Conservation (phyloP, 2,888 invertebrate species). For the Heliconius ismenius region DNA sequence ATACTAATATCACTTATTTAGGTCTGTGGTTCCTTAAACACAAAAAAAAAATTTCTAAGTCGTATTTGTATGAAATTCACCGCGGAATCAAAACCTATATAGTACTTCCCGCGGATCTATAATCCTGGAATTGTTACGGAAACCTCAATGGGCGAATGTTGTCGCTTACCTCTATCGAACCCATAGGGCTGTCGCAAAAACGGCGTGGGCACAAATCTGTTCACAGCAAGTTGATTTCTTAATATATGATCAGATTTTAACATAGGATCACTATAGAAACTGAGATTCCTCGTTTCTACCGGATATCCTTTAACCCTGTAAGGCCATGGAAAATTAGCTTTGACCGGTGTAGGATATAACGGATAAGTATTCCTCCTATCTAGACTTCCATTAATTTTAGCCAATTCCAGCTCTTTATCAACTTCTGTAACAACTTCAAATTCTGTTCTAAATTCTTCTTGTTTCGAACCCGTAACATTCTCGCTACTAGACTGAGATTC, state of each 20-base stretch:
- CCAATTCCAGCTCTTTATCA: constrained; percentile 57
- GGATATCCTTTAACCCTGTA: constrained; percentile 58
- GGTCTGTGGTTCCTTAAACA: too few species aligned
- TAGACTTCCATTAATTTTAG: constrained; percentile 52
- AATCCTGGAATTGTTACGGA: too few species aligned
- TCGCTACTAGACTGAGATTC: constrained; percentile 54
- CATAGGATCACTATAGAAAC: constrained; percentile 67
- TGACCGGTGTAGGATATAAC: constrained; percentile 67
- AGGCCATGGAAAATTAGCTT: constrained; percentile 61
- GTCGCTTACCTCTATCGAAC: constrained; percentile 66
- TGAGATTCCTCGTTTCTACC: constrained; percentile 55
- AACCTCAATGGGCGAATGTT: too few species aligned
- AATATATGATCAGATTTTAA: constrained; percentile 65
- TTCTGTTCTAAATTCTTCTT: constrained; percentile 44
- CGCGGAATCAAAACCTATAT: too few species aligned
- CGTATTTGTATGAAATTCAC: too few species aligned
- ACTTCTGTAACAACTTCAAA: constrained; percentile 56
- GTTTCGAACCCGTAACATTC: constrained; percentile 1
- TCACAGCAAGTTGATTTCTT: constrained; percentile 64
- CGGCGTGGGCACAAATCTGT: constrained; percentile 61
- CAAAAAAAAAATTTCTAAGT: too few species aligned
- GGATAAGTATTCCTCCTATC: constrained; percentile 71
- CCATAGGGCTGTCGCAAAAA: constrained; percentile 67
- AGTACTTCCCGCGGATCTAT: too few species aligned
- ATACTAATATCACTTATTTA: too few species aligned